A percentile compares a stretch with the other conserved stretches of the same genome.
Conservation (phyloP, 2,888 invertebrate genomes). For the Melanchra persicariae region DNA sequence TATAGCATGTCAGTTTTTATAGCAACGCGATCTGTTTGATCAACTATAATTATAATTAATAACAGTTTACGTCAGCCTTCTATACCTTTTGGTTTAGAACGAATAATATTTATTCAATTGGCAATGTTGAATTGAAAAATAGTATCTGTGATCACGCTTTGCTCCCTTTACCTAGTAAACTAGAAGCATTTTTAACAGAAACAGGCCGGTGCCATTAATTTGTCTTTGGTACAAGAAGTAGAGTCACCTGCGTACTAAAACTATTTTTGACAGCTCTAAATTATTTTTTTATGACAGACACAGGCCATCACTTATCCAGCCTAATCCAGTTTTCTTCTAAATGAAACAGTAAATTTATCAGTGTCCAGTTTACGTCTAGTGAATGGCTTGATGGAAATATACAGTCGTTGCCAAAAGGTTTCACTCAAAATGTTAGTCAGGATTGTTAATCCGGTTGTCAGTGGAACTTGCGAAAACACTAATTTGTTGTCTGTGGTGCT, state of each 20-base stretch:
- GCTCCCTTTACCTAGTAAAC: neutral
- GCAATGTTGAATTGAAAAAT: conserved; percentile 6
- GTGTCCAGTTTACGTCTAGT: conserved; percentile 17
- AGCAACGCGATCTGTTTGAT: conserved; percentile 42
- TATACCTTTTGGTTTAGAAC: conserved; percentile 29
- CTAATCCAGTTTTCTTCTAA: conserved; percentile 37
- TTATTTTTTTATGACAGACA: conserved; percentile 3
- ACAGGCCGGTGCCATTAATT: neutral
- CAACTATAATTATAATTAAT: conserved; percentile 50
- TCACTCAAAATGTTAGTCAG: conserved; percentile 27
- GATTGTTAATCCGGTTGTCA: conserved; percentile 38
- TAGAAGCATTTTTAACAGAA: neutral
- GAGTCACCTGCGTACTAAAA: neutral
- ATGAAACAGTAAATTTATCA: conserved; percentile 35
- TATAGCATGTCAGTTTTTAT: conserved; percentile 3
- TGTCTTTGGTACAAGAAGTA: neutral
- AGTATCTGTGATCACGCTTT: conserved; percentile 20
- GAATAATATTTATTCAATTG: conserved; percentile 56
- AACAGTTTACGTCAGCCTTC: conserved; percentile 48
- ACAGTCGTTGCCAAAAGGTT: conserved; percentile 45
- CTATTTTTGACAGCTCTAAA: conserved; percentile 7
- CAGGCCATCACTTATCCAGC: conserved; percentile 13
- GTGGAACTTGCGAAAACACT: conserved; percentile 21
- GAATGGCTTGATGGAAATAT: conserved; percentile 22
- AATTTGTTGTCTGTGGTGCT: conserved; percentile 23